Base-by-base conservation (phyloP, 2,797 vertebrate genomes). In the Holocentrus rufus region DNA sequence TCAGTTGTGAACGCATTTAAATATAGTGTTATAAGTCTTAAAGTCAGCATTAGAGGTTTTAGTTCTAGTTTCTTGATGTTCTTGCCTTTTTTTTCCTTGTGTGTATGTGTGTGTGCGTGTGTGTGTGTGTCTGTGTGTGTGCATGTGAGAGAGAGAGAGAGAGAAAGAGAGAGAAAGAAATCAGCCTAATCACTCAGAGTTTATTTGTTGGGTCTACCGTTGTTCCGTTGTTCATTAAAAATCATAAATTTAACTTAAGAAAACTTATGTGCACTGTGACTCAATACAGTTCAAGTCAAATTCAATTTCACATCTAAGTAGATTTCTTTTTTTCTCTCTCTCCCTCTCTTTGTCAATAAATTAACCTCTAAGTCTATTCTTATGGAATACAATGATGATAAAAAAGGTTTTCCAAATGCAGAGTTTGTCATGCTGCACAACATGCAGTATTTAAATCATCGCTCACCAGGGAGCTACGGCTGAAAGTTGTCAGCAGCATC, bases 361-460 rank as follows among this genome's bases (percentile, higher is more conserved):
- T 63, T 5, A 5, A 15, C 56, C 34, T 47, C 13, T 50, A 54
- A 44, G 5, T 54, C 61, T 46, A 53, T 31, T 42, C 3, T 11
- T 27, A 36, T 36, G 9, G 34, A 11, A 42, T 1, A 42, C 13
- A 42, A 13, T 42, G 13, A 10, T 13, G 39, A 42, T 42, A 36
- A 36, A 36, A 36, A 42, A 23, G 17, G n/a, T 44, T 27, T 25
- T 25, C 55, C 65, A 74, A 65, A 65, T 22, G 34, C 17, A 56
- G 27, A 22, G 75, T 65, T 71, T 64, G 20, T 77, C 68, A 50
- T 20, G 11, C 39, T 55, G 63, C 25, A 66, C 31, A 62, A 46
- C 27, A 55, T 25, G 15, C 39, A 36, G n/a, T 54, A 23, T 57
- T 60, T 47, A 22, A 62, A 30, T 34, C 30, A 54, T 57, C 52